phyloP scores from a whole-genome alignment of 2,888 invertebrate genomes.

The Pristionchus maxplancki region DNA sequence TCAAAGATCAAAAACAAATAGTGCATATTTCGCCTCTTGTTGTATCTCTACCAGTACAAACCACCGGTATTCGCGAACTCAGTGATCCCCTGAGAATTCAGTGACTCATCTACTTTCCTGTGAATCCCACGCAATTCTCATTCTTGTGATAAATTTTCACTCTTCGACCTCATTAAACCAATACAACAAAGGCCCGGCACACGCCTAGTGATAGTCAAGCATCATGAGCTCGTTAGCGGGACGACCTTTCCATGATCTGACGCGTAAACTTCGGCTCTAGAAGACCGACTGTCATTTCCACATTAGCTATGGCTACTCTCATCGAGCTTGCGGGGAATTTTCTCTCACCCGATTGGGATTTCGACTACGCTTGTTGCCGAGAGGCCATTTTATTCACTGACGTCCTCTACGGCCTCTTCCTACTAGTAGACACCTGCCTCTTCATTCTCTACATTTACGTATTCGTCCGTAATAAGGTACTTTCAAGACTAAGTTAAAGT shows the following conservation, averaged over 20 bases:
- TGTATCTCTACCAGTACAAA: too few species aligned
- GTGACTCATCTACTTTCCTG: not conserved
- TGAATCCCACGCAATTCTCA: not conserved
- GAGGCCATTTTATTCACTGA: not conserved
- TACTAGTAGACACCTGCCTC: not conserved
- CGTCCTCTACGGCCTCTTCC: not conserved
- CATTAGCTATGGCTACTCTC: not conserved
- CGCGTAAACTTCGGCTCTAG: too few species aligned
- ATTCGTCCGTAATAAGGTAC: not conserved
- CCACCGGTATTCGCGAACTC: not conserved
- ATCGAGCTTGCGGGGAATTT: not conserved
- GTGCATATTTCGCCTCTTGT: too few species aligned
- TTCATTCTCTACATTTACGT: not conserved
- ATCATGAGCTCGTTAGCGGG: not conserved
- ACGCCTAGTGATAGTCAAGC: not conserved
- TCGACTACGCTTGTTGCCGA: constrained; percentile 5
- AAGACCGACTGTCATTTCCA: too few species aligned
- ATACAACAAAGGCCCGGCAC: not conserved
- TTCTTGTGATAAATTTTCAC: not conserved
- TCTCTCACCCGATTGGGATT: not conserved
- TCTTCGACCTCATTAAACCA: not conserved
- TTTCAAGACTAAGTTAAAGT: not conserved
- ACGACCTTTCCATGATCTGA: not conserved
- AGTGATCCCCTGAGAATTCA: not conserved
- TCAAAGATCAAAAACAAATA: too few species aligned